Conservation (phyloP, 2,888 invertebrate genomes). For the Athripsodes cinereus region DNA sequence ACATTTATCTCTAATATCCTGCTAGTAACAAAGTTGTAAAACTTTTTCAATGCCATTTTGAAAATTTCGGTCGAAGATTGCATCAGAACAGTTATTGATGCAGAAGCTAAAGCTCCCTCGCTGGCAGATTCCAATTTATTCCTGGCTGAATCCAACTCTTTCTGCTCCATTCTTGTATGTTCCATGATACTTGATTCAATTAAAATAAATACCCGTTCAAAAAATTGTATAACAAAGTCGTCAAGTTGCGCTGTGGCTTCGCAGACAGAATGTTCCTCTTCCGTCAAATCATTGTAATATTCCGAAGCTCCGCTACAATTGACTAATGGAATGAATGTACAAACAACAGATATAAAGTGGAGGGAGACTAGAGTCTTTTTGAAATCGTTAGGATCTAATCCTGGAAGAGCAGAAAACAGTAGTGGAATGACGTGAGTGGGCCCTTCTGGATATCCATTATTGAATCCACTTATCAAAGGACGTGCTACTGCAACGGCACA, state of each 20-base stretch:
- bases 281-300: conserved; percentile 62
- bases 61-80: conserved; percentile 65
- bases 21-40: conserved; percentile 66
- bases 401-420: conserved; percentile 74
- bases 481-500: conserved; percentile 65
- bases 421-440: conserved; percentile 76
- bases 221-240: conserved; percentile 79
- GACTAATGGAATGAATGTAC: conserved; percentile 73
- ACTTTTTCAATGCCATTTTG: conserved; percentile 63
- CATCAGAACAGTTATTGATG: conserved; percentile 61
- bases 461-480: conserved; percentile 52
- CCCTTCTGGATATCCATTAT: conserved; percentile 63
- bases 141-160: conserved; percentile 51
- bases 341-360: conserved; percentile 70
- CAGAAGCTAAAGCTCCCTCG: conserved; percentile 63
- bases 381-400: conserved; percentile 85
- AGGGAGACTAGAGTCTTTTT: conserved; percentile 69
- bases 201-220: conserved; percentile 69
- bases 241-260: conserved; percentile 81
- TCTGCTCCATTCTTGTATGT: conserved; percentile 59
- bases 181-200: conserved; percentile 67
- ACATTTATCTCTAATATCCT: conserved; percentile 79
- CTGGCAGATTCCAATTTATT: conserved; percentile 66
- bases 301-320: conserved; percentile 76
- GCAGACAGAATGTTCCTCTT: conserved; percentile 69